Evolutionary conservation across 1,140 invertebrate genomes (phyloP).

Genomic region (Stegodyphus mimosarum): DNA sequence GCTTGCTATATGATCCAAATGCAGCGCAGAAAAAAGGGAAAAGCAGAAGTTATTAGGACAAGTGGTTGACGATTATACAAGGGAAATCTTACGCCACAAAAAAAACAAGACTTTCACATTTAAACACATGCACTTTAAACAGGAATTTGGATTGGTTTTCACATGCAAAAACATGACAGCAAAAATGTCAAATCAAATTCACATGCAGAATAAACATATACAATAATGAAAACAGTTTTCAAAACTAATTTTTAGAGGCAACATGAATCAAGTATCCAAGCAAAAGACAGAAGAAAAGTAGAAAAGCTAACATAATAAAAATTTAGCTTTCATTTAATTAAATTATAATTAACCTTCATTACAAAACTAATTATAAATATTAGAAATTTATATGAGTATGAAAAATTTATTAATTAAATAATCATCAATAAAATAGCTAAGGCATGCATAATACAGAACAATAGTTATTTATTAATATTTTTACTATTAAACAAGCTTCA

Average conservation of each 20-base stretch:
- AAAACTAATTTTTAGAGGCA: too few species aligned
- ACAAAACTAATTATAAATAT: too few species aligned
- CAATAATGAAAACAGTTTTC: not conserved
- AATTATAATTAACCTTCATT: too few species aligned
- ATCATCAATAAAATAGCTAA: too few species aligned
- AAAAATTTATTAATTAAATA: too few species aligned
- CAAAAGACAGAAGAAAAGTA: not conserved
- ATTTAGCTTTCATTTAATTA: not conserved
- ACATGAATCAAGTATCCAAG: not conserved
- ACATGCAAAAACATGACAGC: constrained; percentile 28
- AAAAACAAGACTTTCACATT: constrained; percentile 20
- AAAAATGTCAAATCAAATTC: not conserved
- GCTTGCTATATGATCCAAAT: constrained; percentile 63
- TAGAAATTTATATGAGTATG: too few species aligned
- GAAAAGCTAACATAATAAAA: not conserved
- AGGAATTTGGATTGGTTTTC: not conserved
- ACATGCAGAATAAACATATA: not conserved
- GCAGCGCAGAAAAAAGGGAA: constrained; percentile 54
- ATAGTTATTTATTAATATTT: too few species aligned
- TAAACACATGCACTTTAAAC: constrained; percentile 15
- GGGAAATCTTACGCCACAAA: not conserved
- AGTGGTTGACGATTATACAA: constrained; percentile 26
- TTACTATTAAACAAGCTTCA: too few species aligned
- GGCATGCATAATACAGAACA: too few species aligned
- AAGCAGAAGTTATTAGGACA: constrained; percentile 55